Conservation (phyloP, 1,140 invertebrate species). For the Aphidius ervi region DNA sequence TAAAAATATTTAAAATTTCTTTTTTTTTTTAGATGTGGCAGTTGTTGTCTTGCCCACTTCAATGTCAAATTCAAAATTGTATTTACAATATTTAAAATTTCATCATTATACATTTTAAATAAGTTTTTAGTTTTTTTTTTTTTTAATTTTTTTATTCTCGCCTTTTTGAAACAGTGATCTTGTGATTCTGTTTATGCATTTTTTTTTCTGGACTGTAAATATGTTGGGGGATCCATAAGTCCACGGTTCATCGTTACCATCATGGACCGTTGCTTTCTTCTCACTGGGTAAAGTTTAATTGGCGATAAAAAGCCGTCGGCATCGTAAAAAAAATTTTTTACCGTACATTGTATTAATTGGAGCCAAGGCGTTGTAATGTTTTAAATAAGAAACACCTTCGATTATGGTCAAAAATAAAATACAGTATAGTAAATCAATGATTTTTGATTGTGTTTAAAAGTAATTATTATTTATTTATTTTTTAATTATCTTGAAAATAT, state of each 20-base stretch:
- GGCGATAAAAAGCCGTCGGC: conserved; percentile 48
- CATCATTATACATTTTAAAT: no score
- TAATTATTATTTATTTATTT: no score
- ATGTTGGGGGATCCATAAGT: background rate
- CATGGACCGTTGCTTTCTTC: conserved; percentile 24
- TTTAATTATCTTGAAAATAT: no score
- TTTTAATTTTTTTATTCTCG: background rate
- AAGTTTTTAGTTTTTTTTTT: no score
- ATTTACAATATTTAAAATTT: no score
- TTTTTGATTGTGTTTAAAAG: background rate
- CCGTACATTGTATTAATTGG: conserved; percentile 52
- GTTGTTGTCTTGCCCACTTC: conserved; percentile 6
- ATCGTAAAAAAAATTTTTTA: conserved; percentile 46
- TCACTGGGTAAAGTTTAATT: conserved; percentile 44
- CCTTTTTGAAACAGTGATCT: background rate
- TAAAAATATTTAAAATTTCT: no score
- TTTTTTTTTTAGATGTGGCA: no score
- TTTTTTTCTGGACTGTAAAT: background rate
- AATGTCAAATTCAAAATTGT: conserved; percentile 1
- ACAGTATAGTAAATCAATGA: background rate
- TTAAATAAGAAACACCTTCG: conserved; percentile 33
- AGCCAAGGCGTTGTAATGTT: conserved; percentile 41
- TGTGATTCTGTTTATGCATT: conserved; percentile 12
- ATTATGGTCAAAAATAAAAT: background rate
- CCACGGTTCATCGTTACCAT: conserved; percentile 24